A percentile compares a stretch with the other conserved stretches of the same genome.
phyloP scores from a whole-genome alignment of 1,140 invertebrate species.

The Helicoverpa armigera region DNA sequence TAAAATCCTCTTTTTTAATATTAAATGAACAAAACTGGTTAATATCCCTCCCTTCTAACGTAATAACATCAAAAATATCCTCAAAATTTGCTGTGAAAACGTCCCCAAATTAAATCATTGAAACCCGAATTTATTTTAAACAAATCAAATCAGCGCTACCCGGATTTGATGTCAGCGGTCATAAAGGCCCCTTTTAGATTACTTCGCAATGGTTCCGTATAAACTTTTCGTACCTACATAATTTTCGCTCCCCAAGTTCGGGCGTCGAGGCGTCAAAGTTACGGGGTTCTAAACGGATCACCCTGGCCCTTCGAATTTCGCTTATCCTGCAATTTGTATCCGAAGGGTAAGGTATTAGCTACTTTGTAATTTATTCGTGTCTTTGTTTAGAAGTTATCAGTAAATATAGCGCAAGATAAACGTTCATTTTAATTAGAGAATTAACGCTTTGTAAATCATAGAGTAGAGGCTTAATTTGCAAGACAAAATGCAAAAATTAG shows the following conservation, averaged over 20 bases:
- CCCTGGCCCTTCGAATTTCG: constrained; percentile 3
- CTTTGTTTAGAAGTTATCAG: not conserved
- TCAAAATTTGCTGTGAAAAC: not conserved
- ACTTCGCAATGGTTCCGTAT: constrained; percentile 4
- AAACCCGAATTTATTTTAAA: constrained; percentile 26
- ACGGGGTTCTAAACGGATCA: constrained; percentile 13
- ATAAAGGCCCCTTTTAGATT: not conserved
- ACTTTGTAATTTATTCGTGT: not conserved
- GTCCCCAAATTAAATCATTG: constrained; percentile 20
- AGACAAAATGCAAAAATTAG: too few species aligned
- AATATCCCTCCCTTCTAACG: not conserved
- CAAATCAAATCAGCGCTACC: constrained; percentile 25
- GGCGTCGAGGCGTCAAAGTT: constrained; percentile 15
- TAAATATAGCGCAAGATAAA: not conserved
- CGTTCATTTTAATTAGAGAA: not conserved
- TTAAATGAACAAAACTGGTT: not conserved
- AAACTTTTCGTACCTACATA: constrained; percentile 32
- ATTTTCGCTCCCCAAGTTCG: constrained; percentile 10
- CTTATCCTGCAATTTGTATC: constrained; percentile 21
- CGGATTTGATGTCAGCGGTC: constrained; percentile 2
- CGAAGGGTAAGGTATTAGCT: constrained; percentile 6
- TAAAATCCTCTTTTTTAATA: too few species aligned
- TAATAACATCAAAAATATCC: constrained; percentile 5
- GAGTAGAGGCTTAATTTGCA: too few species aligned
- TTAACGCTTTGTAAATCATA: too few species aligned